phyloP scores from a whole-genome alignment of 2,797 vertebrate species.

The Notolabrus celidotus region DNA sequence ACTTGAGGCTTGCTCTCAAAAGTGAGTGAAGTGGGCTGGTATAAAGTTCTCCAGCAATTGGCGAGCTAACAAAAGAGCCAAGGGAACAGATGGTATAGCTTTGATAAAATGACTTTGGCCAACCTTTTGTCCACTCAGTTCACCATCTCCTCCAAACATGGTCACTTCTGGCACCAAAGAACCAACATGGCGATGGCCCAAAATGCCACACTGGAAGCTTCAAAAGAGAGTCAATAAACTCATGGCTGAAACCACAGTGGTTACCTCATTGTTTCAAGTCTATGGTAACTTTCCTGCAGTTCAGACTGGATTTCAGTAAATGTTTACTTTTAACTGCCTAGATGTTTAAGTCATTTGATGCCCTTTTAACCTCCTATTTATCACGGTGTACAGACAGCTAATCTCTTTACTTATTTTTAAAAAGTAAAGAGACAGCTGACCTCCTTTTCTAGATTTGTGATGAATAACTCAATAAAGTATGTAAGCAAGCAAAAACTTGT shows the following conservation, averaged over 20 bases:
- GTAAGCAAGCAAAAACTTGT: conserved; percentile 47
- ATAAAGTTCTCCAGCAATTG: neutral
- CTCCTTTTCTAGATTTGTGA: conserved; percentile 23
- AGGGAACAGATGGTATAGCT: neutral
- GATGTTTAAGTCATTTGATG: neutral
- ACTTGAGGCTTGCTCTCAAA: neutral
- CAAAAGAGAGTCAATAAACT: neutral
- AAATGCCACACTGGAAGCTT: neutral
- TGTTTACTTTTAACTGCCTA: neutral
- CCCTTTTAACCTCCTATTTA: neutral
- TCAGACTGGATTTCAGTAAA: conserved; percentile 1
- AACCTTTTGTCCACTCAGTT: neutral
- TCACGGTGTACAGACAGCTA: conserved; percentile 2
- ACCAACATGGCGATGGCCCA: neutral
- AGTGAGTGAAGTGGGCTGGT: neutral
- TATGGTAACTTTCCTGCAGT: neutral
- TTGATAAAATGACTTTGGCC: neutral
- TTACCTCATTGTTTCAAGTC: neutral
- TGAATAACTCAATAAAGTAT: conserved; percentile 47
- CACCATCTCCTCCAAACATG: neutral
- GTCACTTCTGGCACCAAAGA: neutral
- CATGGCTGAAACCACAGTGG: neutral
- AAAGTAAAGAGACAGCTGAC: conserved; percentile 10
- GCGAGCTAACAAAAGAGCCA: neutral
- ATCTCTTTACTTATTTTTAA: conserved; percentile 7